These are phyloP conservation scores for Tolmerus cingulatus DNA, from an alignment of 2,888 invertebrate species.

Conservation along the genomic window DNA sequence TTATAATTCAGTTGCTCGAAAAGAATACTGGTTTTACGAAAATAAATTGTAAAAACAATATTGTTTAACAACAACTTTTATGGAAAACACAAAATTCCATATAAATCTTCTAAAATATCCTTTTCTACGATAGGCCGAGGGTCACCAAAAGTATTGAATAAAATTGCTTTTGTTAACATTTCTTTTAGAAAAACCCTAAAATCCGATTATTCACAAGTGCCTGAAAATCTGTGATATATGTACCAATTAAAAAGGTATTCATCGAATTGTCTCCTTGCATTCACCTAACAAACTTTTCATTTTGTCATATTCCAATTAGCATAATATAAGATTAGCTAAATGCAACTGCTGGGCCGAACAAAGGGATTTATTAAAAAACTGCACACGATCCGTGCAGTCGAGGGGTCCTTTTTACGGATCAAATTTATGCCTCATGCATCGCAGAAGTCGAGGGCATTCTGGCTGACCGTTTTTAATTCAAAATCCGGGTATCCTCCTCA, in stretches of 20 bases:
- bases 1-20: too few species aligned
- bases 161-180: not conserved
- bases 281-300: not conserved
- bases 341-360: not conserved
- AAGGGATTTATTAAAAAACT: not conserved
- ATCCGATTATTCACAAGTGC: not conserved
- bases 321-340: slow-evolving; percentile 1
- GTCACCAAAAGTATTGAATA: not conserved
- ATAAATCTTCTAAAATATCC: too few species aligned
- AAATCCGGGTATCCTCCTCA: slow-evolving; percentile 8
- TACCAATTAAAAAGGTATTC: not conserved
- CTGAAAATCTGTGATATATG: not conserved
- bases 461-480: slow-evolving; percentile 34
- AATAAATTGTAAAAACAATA: too few species aligned
- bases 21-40: too few species aligned
- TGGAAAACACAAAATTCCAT: too few species aligned
- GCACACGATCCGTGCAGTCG: not conserved
- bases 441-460: not conserved
- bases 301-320: not conserved
- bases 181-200: not conserved
- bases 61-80: too few species aligned
- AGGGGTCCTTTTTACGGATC: not conserved
- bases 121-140: not conserved
- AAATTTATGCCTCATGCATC: slow-evolving; percentile 14
- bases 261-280: not conserved